Base-by-base conservation (phyloP, 2,797 vertebrate species). In the Molossus alvarezi region DNA sequence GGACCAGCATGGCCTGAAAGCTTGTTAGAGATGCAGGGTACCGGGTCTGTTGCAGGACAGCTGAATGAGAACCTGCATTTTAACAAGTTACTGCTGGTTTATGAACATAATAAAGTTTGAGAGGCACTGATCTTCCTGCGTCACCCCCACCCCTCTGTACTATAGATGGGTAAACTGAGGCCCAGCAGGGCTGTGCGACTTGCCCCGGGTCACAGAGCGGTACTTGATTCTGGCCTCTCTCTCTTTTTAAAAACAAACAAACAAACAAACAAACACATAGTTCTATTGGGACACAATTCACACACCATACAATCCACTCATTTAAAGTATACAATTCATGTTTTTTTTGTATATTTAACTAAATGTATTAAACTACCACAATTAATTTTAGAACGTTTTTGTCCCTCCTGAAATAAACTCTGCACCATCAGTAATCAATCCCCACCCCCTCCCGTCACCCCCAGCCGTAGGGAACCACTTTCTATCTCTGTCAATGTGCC, bases 351-450 rank as follows among this genome's bases (percentile, higher is more conserved):
- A 9, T 67, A 62, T 57, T 85, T 33, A 53, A 2, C 29, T 62
- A 83, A 64, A 29, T 5, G 27, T 23, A 23, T 20, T 60, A 37
- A 58, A 60, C 55, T 10, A 57, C 25, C 17, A 14, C 51, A 62
- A 27, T 27, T 72, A 25, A 65, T 57, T 75, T 88, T 71, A 65
- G 93, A 91, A 64, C 15, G 41, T 18, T 80, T 88, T 64, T 86
- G 9, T 90, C 14, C 57, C 33, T 87, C 57, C 51, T 77, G 37
- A 76, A 85, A 27, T 53, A 62, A 84, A 48, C 10, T 20, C 23
- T 29, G 10, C 3, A 5, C 58, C 48, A 9, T 67, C 41, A 45
- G 33, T 20, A 64, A 17, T n/a, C 23, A 60, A 13, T 77, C 23
- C 45, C 21, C 51, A 21, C 33, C 62, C 9, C 9, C 9, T 18